phyloP scores from a whole-genome alignment of 2,888 invertebrate species.

The Mythimna lalbum region DNA sequence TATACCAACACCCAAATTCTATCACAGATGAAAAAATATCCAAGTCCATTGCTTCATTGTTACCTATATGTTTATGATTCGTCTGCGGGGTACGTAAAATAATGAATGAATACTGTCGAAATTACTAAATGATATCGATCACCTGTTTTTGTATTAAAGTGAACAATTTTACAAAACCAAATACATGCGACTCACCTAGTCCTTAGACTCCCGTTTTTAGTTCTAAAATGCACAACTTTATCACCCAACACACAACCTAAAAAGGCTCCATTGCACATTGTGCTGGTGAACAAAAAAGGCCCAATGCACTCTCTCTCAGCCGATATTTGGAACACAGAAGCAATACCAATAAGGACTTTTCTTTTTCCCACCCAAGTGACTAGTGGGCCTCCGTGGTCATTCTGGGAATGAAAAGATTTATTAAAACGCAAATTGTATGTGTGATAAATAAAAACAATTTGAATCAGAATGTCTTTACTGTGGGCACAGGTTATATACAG shows the following conservation, averaged over 20 bases:
- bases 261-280: slow-evolving; percentile 73
- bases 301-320: slow-evolving; percentile 65
- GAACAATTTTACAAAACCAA: not conserved
- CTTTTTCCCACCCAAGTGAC: slow-evolving; percentile 71
- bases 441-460: too few relatives aligned
- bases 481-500: too few relatives aligned
- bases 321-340: slow-evolving; percentile 74
- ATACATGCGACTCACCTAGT: slow-evolving; percentile 19
- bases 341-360: slow-evolving; percentile 75
- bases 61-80: not conserved
- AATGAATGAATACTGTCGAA: not conserved
- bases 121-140: not conserved
- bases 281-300: slow-evolving; percentile 78
- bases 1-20: not conserved
- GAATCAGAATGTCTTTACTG: too few relatives aligned
- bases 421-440: not conserved
- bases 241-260: slow-evolving; percentile 71
- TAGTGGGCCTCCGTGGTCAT: slow-evolving; percentile 80
- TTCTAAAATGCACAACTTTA: not conserved
- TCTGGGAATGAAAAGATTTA: slow-evolving; percentile 62
- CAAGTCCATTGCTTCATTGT: too few relatives aligned
- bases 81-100: not conserved
- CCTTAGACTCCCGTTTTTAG: slow-evolving; percentile 6
- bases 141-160: not conserved
- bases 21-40: too few relatives aligned